Conservation (phyloP, 2,888 invertebrate species). For the Aricia artaxerxes region DNA sequence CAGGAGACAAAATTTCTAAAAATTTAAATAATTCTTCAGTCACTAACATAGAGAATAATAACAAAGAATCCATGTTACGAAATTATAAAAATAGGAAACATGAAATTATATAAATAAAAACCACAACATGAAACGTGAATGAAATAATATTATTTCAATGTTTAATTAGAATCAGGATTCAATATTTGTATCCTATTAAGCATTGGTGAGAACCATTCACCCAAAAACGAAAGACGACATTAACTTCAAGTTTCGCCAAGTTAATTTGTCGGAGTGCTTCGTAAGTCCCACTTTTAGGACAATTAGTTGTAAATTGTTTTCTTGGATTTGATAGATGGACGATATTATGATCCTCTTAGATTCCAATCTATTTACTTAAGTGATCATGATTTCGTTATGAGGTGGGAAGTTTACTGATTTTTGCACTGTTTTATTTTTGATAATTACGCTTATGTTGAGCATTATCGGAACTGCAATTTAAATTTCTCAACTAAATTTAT, state of each 20-base stretch:
- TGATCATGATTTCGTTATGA: neutral
- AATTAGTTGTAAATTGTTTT: conserved; percentile 47
- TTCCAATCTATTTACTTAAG: neutral
- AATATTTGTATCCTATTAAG: neutral
- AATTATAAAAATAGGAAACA: no score
- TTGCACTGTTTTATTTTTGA: no score
- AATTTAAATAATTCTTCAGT: no score
- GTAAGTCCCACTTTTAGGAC: conserved; percentile 43
- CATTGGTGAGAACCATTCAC: conserved; percentile 22
- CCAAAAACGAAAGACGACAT: conserved; percentile 44
- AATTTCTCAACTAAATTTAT: no score
- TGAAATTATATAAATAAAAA: neutral
- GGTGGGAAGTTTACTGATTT: neutral
- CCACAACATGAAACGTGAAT: neutral
- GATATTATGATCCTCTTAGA: conserved; percentile 12
- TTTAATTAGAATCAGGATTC: neutral
- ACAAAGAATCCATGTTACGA: no score
- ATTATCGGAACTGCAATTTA: no score
- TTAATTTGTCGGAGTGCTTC: conserved; percentile 45
- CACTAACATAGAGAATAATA: no score
- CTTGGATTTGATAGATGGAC: conserved; percentile 46
- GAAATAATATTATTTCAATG: neutral
- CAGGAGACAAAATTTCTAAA: no score
- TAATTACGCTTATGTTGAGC: no score
- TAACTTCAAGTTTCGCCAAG: conserved; percentile 35